Evolutionary conservation across 2,113 vertebrate species (phyloP).

Genomic region (Dissostichus mawsoni): DNA sequence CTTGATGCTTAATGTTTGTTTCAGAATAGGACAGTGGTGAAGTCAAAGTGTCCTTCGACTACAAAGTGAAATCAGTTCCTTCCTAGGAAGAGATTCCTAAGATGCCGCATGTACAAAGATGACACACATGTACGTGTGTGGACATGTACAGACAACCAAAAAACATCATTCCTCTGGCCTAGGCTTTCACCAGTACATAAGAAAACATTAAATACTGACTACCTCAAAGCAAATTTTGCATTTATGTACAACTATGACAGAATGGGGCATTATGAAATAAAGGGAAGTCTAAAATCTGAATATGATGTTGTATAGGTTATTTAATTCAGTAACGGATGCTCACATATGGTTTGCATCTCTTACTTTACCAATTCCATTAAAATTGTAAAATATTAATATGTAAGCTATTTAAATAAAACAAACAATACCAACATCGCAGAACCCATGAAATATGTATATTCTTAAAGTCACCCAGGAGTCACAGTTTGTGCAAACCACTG

Average conservation of each 20-base stretch:
- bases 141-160: too few species aligned
- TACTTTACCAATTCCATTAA: background rate
- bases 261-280: background rate
- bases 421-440: background rate
- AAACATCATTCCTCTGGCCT: too few species aligned
- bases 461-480: background rate
- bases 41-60: too few species aligned
- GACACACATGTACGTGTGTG: too few species aligned
- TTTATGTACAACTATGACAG: background rate
- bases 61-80: too few species aligned
- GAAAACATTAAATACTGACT: too few species aligned
- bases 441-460: background rate
- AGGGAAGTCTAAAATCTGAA: background rate
- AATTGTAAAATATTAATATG: background rate
- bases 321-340: background rate
- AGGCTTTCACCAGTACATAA: too few species aligned
- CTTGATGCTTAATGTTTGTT: background rate
- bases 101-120: too few species aligned
- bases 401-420: background rate
- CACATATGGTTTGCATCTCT: background rate
- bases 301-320: background rate
- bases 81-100: too few species aligned
- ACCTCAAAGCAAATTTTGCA: too few species aligned
- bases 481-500: background rate
- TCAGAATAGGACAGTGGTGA: too few species aligned